Conservation (phyloP, 2,888 invertebrate genomes). For the Callosobruchus maculatus region DNA sequence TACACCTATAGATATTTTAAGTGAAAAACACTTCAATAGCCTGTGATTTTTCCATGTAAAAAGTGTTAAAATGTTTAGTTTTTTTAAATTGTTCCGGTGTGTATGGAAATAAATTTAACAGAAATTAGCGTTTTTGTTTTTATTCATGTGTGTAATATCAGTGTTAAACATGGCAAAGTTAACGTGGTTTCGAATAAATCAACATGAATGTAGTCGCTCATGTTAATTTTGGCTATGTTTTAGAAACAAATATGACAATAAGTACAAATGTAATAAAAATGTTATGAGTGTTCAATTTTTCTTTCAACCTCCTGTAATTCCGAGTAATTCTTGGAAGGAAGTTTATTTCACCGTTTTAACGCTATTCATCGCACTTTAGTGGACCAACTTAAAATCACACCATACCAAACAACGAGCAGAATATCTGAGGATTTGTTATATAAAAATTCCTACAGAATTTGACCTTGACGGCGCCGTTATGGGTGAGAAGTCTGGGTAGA, state of each 20-base stretch:
- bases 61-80: slow-evolving; percentile 30
- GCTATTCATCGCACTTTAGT: too few species aligned
- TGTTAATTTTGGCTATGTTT: not conserved
- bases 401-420: too few species aligned
- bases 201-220: not conserved
- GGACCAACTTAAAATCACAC: too few species aligned
- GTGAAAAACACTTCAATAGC: slow-evolving; percentile 19
- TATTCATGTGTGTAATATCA: slow-evolving; percentile 16
- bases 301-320: not conserved
- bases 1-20: not conserved
- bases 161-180: not conserved
- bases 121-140: slow-evolving; percentile 27
- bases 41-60: slow-evolving; percentile 30
- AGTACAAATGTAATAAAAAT: slow-evolving; percentile 34
- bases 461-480: too few species aligned
- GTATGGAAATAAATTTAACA: slow-evolving; percentile 30
- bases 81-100: slow-evolving; percentile 20
- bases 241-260: slow-evolving; percentile 27
- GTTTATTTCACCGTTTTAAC: not conserved
- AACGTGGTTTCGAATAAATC: slow-evolving; percentile 6
- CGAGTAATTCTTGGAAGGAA: not conserved
- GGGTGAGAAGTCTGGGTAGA: too few species aligned
- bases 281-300: slow-evolving; percentile 23
- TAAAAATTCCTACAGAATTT: too few species aligned
- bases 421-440: too few species aligned